Evolutionary conservation across 2,797 vertebrate genomes (phyloP).

Genomic region (Lemur catta): DNA sequence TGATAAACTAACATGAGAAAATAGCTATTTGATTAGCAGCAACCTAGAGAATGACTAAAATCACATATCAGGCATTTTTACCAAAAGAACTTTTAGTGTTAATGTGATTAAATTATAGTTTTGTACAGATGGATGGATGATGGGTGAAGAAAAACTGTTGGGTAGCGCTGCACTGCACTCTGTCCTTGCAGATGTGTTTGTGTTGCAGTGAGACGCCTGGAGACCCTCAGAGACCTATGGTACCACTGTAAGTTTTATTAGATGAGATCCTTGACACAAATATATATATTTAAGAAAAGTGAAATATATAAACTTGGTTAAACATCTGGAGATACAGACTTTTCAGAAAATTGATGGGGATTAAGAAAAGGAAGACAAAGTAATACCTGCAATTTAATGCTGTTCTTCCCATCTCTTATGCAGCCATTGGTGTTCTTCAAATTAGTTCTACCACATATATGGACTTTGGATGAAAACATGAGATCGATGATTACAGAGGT

Average conservation of each 20-base stretch:
- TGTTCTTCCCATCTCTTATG: not conserved
- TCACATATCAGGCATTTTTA: not conserved
- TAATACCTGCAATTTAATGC: not conserved
- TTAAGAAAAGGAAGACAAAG: not conserved
- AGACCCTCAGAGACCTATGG: not conserved
- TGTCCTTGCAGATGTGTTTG: not conserved
- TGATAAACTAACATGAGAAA: not conserved
- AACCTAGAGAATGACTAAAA: not conserved
- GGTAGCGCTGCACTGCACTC: no score
- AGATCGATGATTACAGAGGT: not conserved
- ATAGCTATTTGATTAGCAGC: not conserved
- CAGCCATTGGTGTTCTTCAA: not conserved
- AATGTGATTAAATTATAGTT: not conserved
- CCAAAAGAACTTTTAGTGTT: not conserved
- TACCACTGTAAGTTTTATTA: not conserved
- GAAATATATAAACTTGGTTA: not conserved
- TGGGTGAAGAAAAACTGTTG: not conserved
- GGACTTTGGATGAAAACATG: not conserved
- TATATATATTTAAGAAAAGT: not conserved
- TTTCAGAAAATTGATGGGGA: not conserved
- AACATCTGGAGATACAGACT: not conserved
- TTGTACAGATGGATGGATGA: not conserved
- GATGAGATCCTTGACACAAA: not conserved
- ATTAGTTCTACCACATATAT: not conserved
- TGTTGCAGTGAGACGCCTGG: not conserved